Percentiles rank a stretch among this genome's conserved stretches.
Conservation (phyloP, 2,888 invertebrate species). For the Caenorhabditis japonica region DNA sequence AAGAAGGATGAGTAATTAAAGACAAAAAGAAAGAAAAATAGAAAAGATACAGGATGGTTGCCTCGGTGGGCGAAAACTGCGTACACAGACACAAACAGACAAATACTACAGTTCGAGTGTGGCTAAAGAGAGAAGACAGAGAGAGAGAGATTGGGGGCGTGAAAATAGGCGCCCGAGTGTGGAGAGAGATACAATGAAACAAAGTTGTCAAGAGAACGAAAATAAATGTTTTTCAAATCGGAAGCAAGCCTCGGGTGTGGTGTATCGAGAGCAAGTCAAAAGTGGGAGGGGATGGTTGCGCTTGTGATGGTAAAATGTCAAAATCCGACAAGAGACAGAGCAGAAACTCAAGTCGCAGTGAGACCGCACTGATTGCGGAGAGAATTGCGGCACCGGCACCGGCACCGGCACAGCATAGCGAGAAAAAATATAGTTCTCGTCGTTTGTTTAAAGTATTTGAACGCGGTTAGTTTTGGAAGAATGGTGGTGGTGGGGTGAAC, state of each 20-base stretch:
- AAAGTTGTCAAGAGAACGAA: constrained; percentile 18
- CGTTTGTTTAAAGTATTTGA: constrained; percentile 52
- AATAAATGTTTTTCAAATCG: constrained; percentile 19
- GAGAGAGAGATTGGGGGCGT: constrained; percentile 8
- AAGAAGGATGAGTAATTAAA: constrained; percentile 12
- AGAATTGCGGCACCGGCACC: constrained; percentile 20
- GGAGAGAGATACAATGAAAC: constrained; percentile 35
- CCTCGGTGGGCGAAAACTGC: not conserved
- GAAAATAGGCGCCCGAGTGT: constrained; percentile 11
- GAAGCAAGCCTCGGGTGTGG: constrained; percentile 2
- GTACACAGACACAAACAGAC: constrained; percentile 41
- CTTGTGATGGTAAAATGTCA: constrained; percentile 32
- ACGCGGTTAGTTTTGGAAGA: constrained; percentile 17
- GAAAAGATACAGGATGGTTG: constrained; percentile 5
- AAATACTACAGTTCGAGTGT: constrained; percentile 46
- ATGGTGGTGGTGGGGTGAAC: too few species aligned
- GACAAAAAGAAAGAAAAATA: constrained; percentile 10
- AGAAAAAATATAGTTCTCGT: constrained; percentile 34
- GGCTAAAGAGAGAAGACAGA: constrained; percentile 28
- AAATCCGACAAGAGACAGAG: constrained; percentile 28
- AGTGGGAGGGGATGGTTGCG: constrained; percentile 20
- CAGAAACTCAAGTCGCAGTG: not conserved
- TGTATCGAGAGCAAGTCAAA: constrained; percentile 18
- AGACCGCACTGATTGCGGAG: constrained; percentile 38
- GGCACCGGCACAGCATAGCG: too few species aligned